Base-by-base conservation (phyloP, 2,888 invertebrate species). In the Stenodera caucasica region DNA sequence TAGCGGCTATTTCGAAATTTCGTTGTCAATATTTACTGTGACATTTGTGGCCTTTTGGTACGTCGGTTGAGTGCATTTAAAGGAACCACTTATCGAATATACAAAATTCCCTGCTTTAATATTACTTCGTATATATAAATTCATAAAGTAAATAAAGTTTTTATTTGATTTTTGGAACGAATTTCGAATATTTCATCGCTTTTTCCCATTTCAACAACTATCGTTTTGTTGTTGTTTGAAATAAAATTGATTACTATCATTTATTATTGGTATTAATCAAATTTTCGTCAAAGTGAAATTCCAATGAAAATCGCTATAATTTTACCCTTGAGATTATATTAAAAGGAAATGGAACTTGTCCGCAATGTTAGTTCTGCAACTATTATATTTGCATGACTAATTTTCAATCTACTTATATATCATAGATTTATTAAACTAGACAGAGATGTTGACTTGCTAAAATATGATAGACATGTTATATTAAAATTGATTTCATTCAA, bases 361-460 rank as follows among this genome's bases (percentile, higher is more conserved):
- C 45, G 45, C 45, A 45, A 45, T 45, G 45, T 45, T 45, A 23
- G 21, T 7, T 21, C 23, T 45, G 23, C 23, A 45, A 45, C 45
- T 45, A 61, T 57, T 50, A 35, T 53, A 61, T 61, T 61, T 61
- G 61, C 61, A 61, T 61, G 61, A 53, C 50, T 61, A 61, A 61
- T 61, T 61, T 61, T 61, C 61, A 61, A 61, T 61, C 61, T 53
- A 54, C 57, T 51, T 49, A 61, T 61, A 61, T 57, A 61, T 61
- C 61, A 61, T 53, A 61, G 21, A 5, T 45, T 21, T 23, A 45
- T 45, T 45, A 45, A 45, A 45, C 45, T 23, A 21, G 6, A 18
- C 2, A 14, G 15, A 18, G 40, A 9, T 1, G 5, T 26, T 4
- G 2, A 26, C 12, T 23, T n/a, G 12, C 4, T 11, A 45, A n/a